phyloP scores from a whole-genome alignment of 2,888 invertebrate species.

The Eilema sororculum region DNA sequence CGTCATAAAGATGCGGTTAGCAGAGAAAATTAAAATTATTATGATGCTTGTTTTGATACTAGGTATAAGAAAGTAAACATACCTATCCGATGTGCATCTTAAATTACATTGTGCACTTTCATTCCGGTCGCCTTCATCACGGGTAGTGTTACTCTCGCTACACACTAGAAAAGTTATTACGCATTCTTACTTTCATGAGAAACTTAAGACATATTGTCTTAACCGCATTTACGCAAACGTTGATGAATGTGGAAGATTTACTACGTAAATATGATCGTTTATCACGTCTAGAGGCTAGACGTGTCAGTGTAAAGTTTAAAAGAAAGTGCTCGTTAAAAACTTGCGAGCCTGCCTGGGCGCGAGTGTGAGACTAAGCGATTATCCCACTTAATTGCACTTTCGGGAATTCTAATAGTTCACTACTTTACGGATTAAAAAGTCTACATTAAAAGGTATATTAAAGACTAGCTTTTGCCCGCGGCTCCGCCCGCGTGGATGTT shows the following conservation, averaged over 20 bases:
- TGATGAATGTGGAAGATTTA: constrained; percentile 28
- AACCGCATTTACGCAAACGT: constrained; percentile 22
- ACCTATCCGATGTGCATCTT: constrained; percentile 24
- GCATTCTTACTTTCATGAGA: constrained; percentile 60
- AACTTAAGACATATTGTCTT: constrained; percentile 52
- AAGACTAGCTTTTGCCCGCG: too few relatives aligned
- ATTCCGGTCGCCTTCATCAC: constrained; percentile 39
- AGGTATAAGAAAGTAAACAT: constrained; percentile 33
- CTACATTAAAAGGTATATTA: too few relatives aligned
- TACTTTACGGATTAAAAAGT: too few relatives aligned
- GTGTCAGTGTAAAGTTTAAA: constrained; percentile 25
- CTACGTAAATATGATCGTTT: constrained; percentile 28
- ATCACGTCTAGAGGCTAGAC: constrained; percentile 15
- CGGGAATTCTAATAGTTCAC: background rate
- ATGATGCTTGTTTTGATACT: background rate
- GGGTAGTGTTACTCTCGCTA: constrained; percentile 64
- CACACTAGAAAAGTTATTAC: constrained; percentile 58
- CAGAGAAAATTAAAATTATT: constrained; percentile 10
- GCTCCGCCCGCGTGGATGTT: too few relatives aligned
- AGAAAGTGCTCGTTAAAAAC: constrained; percentile 30
- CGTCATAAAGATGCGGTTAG: background rate
- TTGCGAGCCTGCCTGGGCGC: background rate
- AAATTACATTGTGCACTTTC: constrained; percentile 37
- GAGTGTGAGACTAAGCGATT: background rate
- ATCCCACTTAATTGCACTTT: constrained; percentile 6